Percentiles rank a stretch among this genome's conserved stretches.
phyloP scores from a whole-genome alignment of 2,888 invertebrate species.

The Drosophila crucigera region DNA sequence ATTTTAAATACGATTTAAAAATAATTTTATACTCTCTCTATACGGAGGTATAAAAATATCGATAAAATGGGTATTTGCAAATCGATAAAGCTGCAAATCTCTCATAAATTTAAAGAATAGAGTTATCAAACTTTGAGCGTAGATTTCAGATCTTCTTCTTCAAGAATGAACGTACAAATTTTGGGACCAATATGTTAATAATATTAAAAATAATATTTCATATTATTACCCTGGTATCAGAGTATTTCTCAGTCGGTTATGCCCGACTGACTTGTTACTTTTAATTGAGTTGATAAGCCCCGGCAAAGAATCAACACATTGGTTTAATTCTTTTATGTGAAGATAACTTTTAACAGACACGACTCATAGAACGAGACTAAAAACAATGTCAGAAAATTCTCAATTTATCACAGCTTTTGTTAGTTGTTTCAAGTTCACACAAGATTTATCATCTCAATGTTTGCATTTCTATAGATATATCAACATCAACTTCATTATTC shows the following conservation, averaged over 20 bases:
- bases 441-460: neutral
- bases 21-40: too few relatives aligned
- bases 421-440: neutral
- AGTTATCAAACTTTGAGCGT: too few relatives aligned
- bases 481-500: constrained; percentile 19
- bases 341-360: constrained; percentile 26
- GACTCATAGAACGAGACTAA: constrained; percentile 33
- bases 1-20: too few relatives aligned
- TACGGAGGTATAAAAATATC: neutral
- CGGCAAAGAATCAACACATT: constrained; percentile 13
- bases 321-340: constrained; percentile 32
- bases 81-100: neutral
- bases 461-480: neutral
- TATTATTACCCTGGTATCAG: neutral
- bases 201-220: neutral
- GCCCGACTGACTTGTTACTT: neutral
- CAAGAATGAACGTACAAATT: too few relatives aligned
- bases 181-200: too few relatives aligned
- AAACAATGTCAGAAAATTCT: constrained; percentile 6
- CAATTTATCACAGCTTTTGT: constrained; percentile 6
- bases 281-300: constrained; percentile 44
- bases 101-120: neutral
- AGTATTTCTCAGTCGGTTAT: neutral
- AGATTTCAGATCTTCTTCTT: neutral
- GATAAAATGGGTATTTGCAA: neutral